phyloP scores from a whole-genome alignment of 2,888 invertebrate species.

The Cyaniris semiargus region DNA sequence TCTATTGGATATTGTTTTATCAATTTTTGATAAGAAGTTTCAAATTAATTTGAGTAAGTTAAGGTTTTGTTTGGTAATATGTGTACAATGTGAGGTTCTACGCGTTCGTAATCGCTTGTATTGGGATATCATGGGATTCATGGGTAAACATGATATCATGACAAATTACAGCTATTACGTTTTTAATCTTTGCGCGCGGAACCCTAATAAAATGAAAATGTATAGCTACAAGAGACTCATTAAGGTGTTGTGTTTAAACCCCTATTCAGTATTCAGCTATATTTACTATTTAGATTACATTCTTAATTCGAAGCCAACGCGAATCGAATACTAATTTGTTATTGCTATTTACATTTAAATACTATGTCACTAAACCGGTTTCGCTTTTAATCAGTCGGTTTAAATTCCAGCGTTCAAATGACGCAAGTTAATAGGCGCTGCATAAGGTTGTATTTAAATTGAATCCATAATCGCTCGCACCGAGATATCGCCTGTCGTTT shows the following conservation, averaged over 20 bases:
- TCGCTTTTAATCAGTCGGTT: constrained; percentile 38
- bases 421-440: constrained; percentile 35
- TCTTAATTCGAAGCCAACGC: constrained; percentile 29
- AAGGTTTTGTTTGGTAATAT: too few relatives aligned
- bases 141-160: too few relatives aligned
- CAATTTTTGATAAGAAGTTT: too few relatives aligned
- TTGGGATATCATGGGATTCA: too few relatives aligned
- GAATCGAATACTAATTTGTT: constrained; percentile 33
- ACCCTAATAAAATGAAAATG: neutral
- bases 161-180: neutral
- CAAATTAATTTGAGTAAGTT: too few relatives aligned
- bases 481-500: constrained; percentile 25
- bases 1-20: too few relatives aligned
- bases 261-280: constrained; percentile 21
- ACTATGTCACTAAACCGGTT: constrained; percentile 40
- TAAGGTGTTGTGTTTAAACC: constrained; percentile 23
- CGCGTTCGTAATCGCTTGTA: too few relatives aligned
- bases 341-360: constrained; percentile 40
- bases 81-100: too few relatives aligned
- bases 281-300: constrained; percentile 28
- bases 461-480: constrained; percentile 32
- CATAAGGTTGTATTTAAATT: constrained; percentile 34
- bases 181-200: neutral
- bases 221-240: constrained; percentile 11
- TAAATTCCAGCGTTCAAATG: constrained; percentile 34